Evolutionary conservation across 2,797 vertebrate species (phyloP).

Genomic region (Oreortyx pictus): DNA sequence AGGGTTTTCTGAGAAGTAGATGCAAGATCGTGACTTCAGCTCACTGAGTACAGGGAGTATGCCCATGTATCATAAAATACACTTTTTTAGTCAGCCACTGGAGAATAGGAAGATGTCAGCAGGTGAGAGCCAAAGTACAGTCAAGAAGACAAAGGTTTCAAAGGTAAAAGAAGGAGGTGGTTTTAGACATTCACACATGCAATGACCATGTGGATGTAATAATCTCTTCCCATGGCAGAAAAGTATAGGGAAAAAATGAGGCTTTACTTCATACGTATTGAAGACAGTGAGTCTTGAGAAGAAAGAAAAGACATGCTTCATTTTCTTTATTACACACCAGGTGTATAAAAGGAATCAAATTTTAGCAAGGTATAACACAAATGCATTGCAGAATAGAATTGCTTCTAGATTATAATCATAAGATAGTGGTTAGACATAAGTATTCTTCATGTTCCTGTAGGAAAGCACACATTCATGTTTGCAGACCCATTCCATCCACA

Average conservation of each 20-base stretch:
- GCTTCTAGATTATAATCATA: neutral
- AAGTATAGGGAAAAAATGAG: neutral
- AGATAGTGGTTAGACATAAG: neutral
- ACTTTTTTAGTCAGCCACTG: neutral
- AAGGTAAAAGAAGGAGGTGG: neutral
- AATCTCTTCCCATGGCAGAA: neutral
- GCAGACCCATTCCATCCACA: neutral
- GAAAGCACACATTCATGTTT: neutral
- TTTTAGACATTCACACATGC: neutral
- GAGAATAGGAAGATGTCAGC: neutral
- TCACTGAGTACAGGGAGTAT: neutral
- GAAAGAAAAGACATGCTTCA: accelerated
- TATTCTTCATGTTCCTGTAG: neutral
- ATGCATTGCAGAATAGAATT: neutral
- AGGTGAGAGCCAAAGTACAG: neutral
- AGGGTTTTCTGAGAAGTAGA: neutral
- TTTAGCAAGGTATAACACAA: neutral
- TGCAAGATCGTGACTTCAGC: neutral
- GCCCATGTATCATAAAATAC: neutral
- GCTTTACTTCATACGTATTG: neutral
- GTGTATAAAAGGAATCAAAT: neutral
- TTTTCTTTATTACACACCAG: neutral
- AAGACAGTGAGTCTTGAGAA: neutral
- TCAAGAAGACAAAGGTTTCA: neutral
- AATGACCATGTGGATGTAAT: neutral